Base-by-base conservation (phyloP, 2,113 vertebrate genomes). In the Elaphurus davidianus region DNA sequence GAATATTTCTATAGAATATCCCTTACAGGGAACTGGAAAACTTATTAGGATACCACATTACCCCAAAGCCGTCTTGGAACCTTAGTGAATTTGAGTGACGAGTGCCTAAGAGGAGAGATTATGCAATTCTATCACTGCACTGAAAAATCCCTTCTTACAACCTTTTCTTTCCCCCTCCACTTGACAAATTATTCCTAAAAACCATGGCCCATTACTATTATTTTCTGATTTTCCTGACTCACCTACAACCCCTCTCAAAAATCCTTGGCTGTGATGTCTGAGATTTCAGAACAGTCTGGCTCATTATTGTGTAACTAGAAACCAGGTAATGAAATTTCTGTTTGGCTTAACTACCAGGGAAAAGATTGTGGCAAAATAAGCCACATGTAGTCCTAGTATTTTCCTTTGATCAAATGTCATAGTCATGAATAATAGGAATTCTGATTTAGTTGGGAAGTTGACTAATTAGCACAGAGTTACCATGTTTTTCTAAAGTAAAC, bases 341-440 rank as follows among this genome's bases (percentile, higher is more conserved):
- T 98, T 99, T 98, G 97, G 97, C 98, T 99, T 99, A 87, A 98
- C 98, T 98, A 90, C 97, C 94, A 98, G 84, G 97, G 96, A 98
- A 98, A 98, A 98, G 33, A 89, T 59, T 95, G 62, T 47, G 23
- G 96, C 90, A 89, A 98, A 94, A 97, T 98, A 98, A 98, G 25
- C 50, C 28, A 57, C 93, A 79, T 83, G 85, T 89, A 97, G 79
- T 93, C 97, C 36, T 97, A 59, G 23, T 90, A 33, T 91, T 94
- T 97, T 98, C 90, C 94, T 98, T 98, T 82, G 45, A 97, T 96
- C 78, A 4, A 50, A 16, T 97, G 95, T 98, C 97, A 97, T 97
- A 98, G 90, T 97, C 85, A 85, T 92, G 97, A 98, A 95, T 67
- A 67, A 90, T 57, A 71, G 95, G 96, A 98, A 97, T 92, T 87